phyloP scores from a whole-genome alignment of 2,113 vertebrate species.

The Eretmochelys imbricata region DNA sequence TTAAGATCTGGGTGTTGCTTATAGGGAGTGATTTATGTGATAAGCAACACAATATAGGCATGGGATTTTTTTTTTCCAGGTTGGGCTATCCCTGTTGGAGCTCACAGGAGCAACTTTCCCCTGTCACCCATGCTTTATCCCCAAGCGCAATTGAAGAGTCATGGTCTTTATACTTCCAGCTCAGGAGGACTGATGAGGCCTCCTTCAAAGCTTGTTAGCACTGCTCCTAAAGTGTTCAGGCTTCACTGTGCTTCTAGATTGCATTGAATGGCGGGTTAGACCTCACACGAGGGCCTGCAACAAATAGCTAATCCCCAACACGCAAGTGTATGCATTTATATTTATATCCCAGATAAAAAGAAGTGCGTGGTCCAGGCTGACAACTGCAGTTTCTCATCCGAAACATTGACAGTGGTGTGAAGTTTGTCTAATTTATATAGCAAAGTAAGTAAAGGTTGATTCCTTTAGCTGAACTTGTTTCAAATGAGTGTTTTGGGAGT shows the following conservation, averaged over 20 bases:
- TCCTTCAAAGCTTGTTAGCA: neutral
- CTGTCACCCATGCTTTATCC: neutral
- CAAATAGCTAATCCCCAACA: slow-evolving; percentile 9
- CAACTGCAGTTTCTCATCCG: slow-evolving; percentile 24
- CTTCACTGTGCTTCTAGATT: neutral
- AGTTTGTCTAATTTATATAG: slow-evolving; percentile 31
- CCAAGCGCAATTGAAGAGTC: neutral
- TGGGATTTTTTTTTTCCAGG: neutral
- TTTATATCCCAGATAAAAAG: slow-evolving; percentile 38
- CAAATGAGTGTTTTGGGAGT: neutral
- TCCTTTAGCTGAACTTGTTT: neutral
- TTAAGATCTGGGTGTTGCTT: rapidly evolving
- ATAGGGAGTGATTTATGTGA: neutral
- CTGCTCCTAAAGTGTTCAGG: neutral
- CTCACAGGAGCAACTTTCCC: neutral
- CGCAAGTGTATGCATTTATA: slow-evolving; percentile 12
- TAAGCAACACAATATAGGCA: rapidly evolving
- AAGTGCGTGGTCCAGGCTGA: neutral
- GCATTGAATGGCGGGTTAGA: neutral
- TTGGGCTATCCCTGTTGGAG: neutral
- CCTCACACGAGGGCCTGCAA: neutral
- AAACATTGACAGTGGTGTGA: slow-evolving; percentile 25
- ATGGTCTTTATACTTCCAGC: neutral
- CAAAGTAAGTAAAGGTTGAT: slow-evolving; percentile 38
- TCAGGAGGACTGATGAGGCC: neutral